Base-by-base conservation (phyloP, 2,888 invertebrate species). In the Tetragonisca angustula region DNA sequence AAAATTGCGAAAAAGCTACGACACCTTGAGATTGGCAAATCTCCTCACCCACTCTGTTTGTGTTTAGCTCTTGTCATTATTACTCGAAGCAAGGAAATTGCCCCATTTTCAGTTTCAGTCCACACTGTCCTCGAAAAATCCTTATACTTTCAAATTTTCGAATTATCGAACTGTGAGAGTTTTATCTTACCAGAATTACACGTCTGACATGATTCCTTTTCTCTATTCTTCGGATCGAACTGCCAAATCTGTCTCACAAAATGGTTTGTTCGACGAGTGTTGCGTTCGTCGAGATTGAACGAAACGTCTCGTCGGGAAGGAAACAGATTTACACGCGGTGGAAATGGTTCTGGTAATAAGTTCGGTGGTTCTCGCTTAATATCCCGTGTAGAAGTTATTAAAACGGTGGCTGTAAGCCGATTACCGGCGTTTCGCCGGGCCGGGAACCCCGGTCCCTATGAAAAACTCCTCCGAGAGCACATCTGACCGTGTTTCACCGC, bases 301-400 rank as follows among this genome's bases (percentile, higher is more conserved):
- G 43, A 43, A 11, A 17, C 21, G 54, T 64, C 69, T 21, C 54
- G 32, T 61, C 61, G 4, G 24, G 0, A n/a, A 43, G 19, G 21
- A 54, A 79, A 79, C 75, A 70, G 75, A 69, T 81, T 81, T 72
- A 62, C 61, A 36, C n/a, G 61, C 9, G 52, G 13, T 17, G 36
- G 19, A 24, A 74, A 64, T 21, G 36, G 13, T 74, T n/a, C 52
- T 36, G 73, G 19, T 36, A 62, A 61, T 43, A 77, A 77, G 71
- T 72, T 72, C 15, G 11, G 36, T 50, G 72, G 54, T 62, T 56
- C 71, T 36, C 52, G 52, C 17, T 78, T 77, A 78, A 77, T 72
- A 77, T 78, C 72, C 68, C 24, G 72, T 68, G 68, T 72, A 72
- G 78, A 72, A 68, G 81, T 81, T 81, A 81, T 81, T 77, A 81